Percentiles rank a stretch among this genome's conserved stretches.
Conservation (phyloP, 2,113 vertebrate species). For the Lasiurus cinereus region DNA sequence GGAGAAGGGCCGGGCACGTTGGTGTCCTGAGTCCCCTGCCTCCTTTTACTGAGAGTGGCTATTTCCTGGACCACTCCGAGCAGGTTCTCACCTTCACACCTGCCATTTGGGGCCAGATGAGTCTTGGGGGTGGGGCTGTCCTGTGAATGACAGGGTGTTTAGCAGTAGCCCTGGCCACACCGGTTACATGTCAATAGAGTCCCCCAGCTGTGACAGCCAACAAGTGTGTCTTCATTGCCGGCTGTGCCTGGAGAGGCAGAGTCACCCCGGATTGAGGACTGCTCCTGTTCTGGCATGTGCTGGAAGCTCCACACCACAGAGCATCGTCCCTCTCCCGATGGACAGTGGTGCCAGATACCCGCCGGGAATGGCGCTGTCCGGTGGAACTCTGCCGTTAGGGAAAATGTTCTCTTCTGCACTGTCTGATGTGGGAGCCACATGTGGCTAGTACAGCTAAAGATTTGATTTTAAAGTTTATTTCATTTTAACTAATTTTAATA, state of each 20-base stretch:
- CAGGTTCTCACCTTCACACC: not conserved
- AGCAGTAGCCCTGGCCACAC: not conserved
- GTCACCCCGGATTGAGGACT: not conserved
- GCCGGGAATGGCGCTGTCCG: not conserved
- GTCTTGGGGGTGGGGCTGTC: not conserved
- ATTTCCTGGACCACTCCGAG: not conserved
- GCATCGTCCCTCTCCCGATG: not conserved
- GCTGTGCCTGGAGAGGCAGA: not conserved
- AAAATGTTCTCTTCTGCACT: not conserved
- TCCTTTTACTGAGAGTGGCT: not conserved
- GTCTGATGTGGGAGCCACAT: not conserved
- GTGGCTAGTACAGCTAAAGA: not conserved
- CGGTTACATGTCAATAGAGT: not conserved
- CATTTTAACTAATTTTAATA: not conserved
- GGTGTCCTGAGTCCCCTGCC: not conserved
- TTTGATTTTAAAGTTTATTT: not conserved
- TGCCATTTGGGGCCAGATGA: not conserved
- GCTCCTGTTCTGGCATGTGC: not conserved
- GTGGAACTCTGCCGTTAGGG: rapidly evolving
- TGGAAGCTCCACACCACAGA: not conserved
- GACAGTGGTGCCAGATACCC: too few relatives aligned
- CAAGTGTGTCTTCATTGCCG: not conserved
- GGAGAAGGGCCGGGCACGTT: not conserved
- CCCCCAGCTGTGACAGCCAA: not conserved
- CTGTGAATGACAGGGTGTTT: not conserved